These are phyloP conservation scores for Drosophila helvetica DNA, from an alignment of 2,888 invertebrate species.

Conservation along the genomic window DNA sequence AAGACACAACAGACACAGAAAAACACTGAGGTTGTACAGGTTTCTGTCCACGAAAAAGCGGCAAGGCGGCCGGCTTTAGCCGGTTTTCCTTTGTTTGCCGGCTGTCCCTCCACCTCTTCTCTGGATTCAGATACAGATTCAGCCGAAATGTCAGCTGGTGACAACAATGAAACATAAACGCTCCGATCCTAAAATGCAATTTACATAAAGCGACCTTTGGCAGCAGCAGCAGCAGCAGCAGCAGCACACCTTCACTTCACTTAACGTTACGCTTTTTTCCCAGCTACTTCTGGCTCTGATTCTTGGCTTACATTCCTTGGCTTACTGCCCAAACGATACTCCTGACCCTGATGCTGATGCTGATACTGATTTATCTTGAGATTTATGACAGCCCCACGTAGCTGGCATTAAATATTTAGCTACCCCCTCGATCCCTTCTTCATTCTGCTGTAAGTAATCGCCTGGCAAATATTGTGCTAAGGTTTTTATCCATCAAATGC, in stretches of 20 bases:
- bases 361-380: conserved; percentile 54
- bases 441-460: conserved; percentile 20
- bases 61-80: conserved; percentile 51
- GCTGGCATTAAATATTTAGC: conserved; percentile 36
- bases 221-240: neutral
- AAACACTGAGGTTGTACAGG: conserved; percentile 52
- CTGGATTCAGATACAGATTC: neutral
- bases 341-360: conserved; percentile 68
- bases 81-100: conserved; percentile 52
- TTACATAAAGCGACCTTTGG: conserved; percentile 70
- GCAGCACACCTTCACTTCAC: conserved; percentile 25
- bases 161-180: conserved; percentile 37
- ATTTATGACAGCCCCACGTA: conserved; percentile 58
- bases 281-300: conserved; percentile 43
- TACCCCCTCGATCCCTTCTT: neutral
- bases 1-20: conserved; percentile 13
- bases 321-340: conserved; percentile 13
- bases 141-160: conserved; percentile 49
- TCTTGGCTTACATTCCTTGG: conserved; percentile 47
- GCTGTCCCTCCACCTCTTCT: neutral
- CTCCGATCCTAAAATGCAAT: conserved; percentile 52
- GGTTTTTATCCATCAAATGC: conserved; percentile 24
- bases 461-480: conserved; percentile 47
- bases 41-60: conserved; percentile 10
- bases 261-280: conserved; percentile 27